Evolutionary conservation across 1,140 invertebrate genomes (phyloP), one percentile per base, ranked within the genome.

Genomic region (Leptopilina clavipes): DNA sequence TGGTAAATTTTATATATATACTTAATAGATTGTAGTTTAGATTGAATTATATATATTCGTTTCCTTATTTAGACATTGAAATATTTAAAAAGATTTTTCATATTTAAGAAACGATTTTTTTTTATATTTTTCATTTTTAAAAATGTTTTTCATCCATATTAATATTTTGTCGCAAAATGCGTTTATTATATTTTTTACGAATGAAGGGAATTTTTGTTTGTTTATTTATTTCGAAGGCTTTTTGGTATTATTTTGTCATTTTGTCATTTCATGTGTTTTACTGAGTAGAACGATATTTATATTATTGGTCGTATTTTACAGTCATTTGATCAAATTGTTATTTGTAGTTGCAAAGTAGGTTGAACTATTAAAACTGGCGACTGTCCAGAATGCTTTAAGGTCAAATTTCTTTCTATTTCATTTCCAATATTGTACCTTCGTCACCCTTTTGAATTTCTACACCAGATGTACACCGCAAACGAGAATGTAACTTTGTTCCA

Each of bases 301-400:
- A 31, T 31, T 31, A 31, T 65, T 65, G 22, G 56, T 31, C 22
- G 14, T 65, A 65, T 65, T 12, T 65, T 12, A 31, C 22, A 31
- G 12, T 31, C 22, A 59, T 65, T 65, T 31, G 14, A 31, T 25
- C 19, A 65, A 31, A 65, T 22, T 65, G 10, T 22, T 59, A 5
- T 3, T 59, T 31, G 25, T 11, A 31, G 22, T 65, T 11, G 12
- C 56, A 25, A 31, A 65, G 10, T 65, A 14, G 56, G 56, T 65
- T 31, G 19, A 31, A 65, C 22, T 11, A 12, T 65, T 65, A 37
- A 31, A 65, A 31, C 25, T 65, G 56, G 56, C 56, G 22, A 31
- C 22, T 14, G 56, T 31, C 22, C 56, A 65, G 25, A 65, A 65
- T 31, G 11, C 56, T 65, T 65, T 25, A 65, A 65, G 56, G 56